These are phyloP conservation scores for Taenioides sp. DNA, from an alignment of 2,797 vertebrate genomes.

Conservation along the genomic window DNA sequence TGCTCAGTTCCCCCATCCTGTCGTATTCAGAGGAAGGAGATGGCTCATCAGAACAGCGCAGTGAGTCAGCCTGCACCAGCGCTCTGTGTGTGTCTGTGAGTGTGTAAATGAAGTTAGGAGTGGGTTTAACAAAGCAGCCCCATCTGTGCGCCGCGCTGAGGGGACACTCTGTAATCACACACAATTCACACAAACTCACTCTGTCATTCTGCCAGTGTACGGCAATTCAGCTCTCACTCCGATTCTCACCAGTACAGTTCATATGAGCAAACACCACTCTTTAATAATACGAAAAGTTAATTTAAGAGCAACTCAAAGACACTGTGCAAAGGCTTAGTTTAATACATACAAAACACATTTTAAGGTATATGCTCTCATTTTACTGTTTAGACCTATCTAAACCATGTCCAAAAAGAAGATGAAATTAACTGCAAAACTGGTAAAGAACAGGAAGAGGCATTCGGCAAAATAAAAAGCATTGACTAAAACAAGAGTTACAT, in stretches of 20 bases:
- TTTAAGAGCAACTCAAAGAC: no score
- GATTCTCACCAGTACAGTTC: neutral
- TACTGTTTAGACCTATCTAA: neutral
- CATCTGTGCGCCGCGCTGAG: conserved; percentile 49
- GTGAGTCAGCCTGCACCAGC: conserved; percentile 30
- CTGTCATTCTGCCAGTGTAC: neutral
- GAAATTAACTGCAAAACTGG: neutral
- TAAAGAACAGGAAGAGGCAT: neutral
- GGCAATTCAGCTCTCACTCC: no score
- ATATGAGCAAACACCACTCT: neutral
- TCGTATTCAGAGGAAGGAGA: conserved; percentile 16
- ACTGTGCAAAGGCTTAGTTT: no score
- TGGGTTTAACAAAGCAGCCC: conserved; percentile 33
- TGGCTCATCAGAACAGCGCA: conserved; percentile 11
- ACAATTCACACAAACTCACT: conserved; percentile 23
- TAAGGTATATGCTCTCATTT: neutral
- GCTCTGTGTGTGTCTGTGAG: neutral
- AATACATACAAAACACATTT: no score
- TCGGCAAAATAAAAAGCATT: neutral
- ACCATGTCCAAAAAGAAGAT: neutral
- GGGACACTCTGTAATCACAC: conserved; percentile 36
- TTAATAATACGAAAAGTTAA: neutral
- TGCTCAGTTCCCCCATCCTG: neutral
- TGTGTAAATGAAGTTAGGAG: conserved; percentile 29
- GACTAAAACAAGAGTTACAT: no score